phyloP scores from a whole-genome alignment of 2,113 vertebrate species.

The Oryzias celebensis region DNA sequence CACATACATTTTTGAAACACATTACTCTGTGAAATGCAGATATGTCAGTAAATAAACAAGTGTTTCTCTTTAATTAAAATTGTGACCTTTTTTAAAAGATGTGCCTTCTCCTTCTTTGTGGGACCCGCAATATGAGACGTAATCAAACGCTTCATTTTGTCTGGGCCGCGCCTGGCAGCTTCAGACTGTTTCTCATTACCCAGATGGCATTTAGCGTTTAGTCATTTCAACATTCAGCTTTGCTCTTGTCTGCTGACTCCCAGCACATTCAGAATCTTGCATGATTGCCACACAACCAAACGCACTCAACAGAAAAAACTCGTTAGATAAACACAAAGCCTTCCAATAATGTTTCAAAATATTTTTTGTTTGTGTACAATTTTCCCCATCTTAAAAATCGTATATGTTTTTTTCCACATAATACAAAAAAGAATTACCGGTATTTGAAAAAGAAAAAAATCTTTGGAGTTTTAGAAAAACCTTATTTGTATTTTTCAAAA shows the following conservation, averaged over 20 bases:
- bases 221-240: slow-evolving; percentile 69
- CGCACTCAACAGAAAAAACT: slow-evolving; percentile 27
- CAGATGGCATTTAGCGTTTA: slow-evolving; percentile 72
- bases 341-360: too few species aligned
- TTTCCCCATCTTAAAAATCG: too few species aligned
- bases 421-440: too few species aligned
- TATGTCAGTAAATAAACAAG: slow-evolving; percentile 44
- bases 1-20: slow-evolving; percentile 21
- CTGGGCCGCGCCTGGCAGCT: slow-evolving; percentile 44
- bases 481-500: slow-evolving; percentile 12
- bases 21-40: slow-evolving; percentile 19
- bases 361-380: too few species aligned
- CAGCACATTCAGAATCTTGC: slow-evolving; percentile 54
- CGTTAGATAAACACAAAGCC: slow-evolving; percentile 7
- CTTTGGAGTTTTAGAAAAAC: slow-evolving; percentile 1
- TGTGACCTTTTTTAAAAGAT: slow-evolving; percentile 45
- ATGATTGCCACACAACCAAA: slow-evolving; percentile 41
- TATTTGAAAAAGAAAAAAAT: too few species aligned
- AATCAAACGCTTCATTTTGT: slow-evolving; percentile 62
- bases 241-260: slow-evolving; percentile 65
- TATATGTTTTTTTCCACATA: too few species aligned
- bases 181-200: slow-evolving; percentile 70
- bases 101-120: slow-evolving; percentile 43
- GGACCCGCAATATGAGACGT: slow-evolving; percentile 46
- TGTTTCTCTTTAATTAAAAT: slow-evolving; percentile 44